phyloP scores from a whole-genome alignment of 1,140 invertebrate genomes.

The Solenopsis invicta region DNA sequence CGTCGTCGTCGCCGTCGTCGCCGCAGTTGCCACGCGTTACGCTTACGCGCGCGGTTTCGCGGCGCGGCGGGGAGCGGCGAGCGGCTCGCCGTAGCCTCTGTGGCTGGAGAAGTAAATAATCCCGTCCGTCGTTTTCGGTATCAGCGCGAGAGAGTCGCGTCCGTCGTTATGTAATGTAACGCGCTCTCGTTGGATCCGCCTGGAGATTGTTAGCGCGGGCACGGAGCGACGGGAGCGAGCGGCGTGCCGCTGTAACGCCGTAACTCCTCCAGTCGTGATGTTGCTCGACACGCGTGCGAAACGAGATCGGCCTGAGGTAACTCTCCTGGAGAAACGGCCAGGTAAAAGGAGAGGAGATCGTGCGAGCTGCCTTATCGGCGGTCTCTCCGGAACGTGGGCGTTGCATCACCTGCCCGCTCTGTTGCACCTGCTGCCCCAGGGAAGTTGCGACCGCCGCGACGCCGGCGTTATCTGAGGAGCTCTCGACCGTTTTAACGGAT shows the following conservation, averaged over 20 bases:
- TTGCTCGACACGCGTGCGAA: not conserved
- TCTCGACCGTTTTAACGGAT: conserved; percentile 1
- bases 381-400: not conserved
- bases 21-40: not conserved
- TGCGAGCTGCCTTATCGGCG: conserved; percentile 41
- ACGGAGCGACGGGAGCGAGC: no score
- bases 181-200: no score
- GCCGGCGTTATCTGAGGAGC: not conserved
- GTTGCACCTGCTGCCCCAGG: conserved; percentile 43
- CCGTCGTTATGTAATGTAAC: no score
- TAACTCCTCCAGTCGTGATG: no score
- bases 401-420: conserved; percentile 21
- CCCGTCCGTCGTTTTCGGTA: no score
- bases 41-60: no score
- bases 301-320: conserved; percentile 44
- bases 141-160: no score
- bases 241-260: not conserved
- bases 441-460: not conserved
- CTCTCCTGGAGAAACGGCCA: not conserved
- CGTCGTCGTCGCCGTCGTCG: conserved; percentile 19
- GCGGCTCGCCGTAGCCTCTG: no score
- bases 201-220: no score
- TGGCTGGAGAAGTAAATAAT: no score
- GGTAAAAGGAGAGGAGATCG: conserved; percentile 18
- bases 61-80: no score